Evolutionary conservation across 2,888 invertebrate genomes (phyloP).

Genomic region (Epiblema foenella): DNA sequence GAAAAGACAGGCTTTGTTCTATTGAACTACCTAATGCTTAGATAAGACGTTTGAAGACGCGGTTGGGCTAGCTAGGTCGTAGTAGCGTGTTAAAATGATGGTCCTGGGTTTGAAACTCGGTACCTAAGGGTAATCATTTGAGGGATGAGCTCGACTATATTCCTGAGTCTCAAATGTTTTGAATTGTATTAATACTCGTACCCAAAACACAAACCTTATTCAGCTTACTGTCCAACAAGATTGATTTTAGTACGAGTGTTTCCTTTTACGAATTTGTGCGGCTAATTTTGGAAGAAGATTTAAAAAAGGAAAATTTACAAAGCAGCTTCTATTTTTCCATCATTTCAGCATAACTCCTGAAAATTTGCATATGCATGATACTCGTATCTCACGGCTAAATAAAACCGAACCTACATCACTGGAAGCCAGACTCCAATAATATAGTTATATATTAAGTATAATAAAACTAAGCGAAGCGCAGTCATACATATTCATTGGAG

Average conservation of each 20-base stretch:
- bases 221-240: background rate
- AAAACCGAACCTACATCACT: slow-evolving; percentile 22
- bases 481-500: slow-evolving; percentile 45
- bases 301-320: background rate
- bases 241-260: background rate
- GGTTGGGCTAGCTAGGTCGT: background rate
- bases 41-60: background rate
- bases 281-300: background rate
- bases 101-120: background rate
- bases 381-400: slow-evolving; percentile 22
- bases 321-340: background rate
- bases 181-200: background rate
- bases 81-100: background rate
- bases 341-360: slow-evolving; percentile 2
- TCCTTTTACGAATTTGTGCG: background rate
- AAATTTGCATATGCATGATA: slow-evolving; percentile 29
- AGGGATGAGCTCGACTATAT: background rate
- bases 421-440: slow-evolving; percentile 36
- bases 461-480: slow-evolving; percentile 43
- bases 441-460: slow-evolving; percentile 43
- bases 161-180: background rate
- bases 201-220: background rate
- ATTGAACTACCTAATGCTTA: background rate
- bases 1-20: background rate
- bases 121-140: no score